Evolutionary conservation across 2,888 invertebrate genomes (phyloP), one percentile per base, ranked within the genome.

Genomic region (Digitonthophagus gazella): DNA sequence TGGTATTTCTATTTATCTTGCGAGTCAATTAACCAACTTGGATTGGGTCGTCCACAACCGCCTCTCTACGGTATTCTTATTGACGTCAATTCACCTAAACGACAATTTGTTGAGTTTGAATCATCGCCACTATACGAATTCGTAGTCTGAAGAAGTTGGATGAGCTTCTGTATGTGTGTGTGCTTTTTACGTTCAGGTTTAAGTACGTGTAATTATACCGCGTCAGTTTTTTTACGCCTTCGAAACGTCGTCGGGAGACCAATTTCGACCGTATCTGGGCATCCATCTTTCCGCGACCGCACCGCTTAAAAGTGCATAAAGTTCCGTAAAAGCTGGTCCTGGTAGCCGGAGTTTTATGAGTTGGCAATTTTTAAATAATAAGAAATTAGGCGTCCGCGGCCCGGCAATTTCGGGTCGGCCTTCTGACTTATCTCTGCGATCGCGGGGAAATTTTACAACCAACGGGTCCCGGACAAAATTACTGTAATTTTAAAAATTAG

Each of bases 341-440:
- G 67, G 69, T 69, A 69, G 67, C 69, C 67, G 55, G 58, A 67
- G 67, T 67, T 68, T 69, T 68, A 71, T 71, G 73, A 72, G 70
- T 70, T 67, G 69, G 71, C 73, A 72, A 67, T 71, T 73, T 70
- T 72, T 70, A 69, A 71, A 71, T 70, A 68, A 72, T 73, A 69
- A 66, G 69, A 71, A 71, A 72, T 73, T 71, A 70, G 57, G 64
- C 63, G 69, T 69, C 68, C 61, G 64, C 67, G 58, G 65, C 18
- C 28, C 28, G 6, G 28, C 28, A 44, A 44, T 44, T 44, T 44
- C 28, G 28, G 2, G 28, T 5, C 69, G 15, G 65, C 19, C 28
- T 15, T 65, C 16, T 20, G 64, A 22, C 68, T 68, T 70, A 67
- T 70, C 56, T 66, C 65, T 63, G 44, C 56, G 61, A 56, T 68